Percentiles rank a stretch among this genome's conserved stretches.
Evolutionary conservation across 2,888 invertebrate species (phyloP).

Genomic region (Dione juno): DNA sequence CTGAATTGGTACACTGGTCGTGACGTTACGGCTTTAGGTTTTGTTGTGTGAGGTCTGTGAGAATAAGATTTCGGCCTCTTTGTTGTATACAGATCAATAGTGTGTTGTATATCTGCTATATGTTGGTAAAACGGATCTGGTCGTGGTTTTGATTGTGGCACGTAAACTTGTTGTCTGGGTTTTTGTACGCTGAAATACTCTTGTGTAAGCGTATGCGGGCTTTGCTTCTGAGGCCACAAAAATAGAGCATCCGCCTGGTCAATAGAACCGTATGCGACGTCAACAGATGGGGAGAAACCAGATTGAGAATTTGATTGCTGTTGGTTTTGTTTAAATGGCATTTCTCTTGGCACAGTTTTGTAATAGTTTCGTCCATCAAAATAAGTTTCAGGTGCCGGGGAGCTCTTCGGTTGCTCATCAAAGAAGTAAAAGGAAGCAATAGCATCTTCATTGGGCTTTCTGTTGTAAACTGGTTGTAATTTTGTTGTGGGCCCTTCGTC

Average conservation of each 20-base stretch:
- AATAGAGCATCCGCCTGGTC: conserved; percentile 77
- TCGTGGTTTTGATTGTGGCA: conserved; percentile 70
- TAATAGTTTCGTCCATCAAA: conserved; percentile 78
- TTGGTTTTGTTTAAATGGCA: conserved; percentile 60
- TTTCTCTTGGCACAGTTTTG: conserved; percentile 65
- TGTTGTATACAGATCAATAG: conserved; percentile 85
- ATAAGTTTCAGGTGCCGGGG: conserved; percentile 81
- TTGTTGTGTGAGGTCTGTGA: conserved; percentile 67
- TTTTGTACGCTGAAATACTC: conserved; percentile 82
- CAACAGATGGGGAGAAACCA: conserved; percentile 68
- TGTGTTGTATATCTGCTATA: conserved; percentile 86
- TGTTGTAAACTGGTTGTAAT: conserved; percentile 76
- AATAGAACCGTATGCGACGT: conserved; percentile 75
- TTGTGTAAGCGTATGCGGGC: conserved; percentile 77
- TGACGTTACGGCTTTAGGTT: conserved; percentile 79
- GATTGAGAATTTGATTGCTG: conserved; percentile 58
- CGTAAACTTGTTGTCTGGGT: conserved; percentile 70
- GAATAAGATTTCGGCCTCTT: conserved; percentile 80
- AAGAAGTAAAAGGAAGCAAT: conserved; percentile 87
- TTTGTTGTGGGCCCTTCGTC: conserved; percentile 82
- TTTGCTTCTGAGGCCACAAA: conserved; percentile 80
- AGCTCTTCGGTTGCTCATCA: conserved; percentile 84
- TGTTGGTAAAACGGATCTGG: conserved; percentile 85
- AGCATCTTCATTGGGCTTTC: conserved; percentile 73
- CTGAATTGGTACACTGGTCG: conserved; percentile 89